Evolutionary conservation across 2,888 invertebrate genomes (phyloP).

Genomic region (Rhorus exstirpatorius): DNA sequence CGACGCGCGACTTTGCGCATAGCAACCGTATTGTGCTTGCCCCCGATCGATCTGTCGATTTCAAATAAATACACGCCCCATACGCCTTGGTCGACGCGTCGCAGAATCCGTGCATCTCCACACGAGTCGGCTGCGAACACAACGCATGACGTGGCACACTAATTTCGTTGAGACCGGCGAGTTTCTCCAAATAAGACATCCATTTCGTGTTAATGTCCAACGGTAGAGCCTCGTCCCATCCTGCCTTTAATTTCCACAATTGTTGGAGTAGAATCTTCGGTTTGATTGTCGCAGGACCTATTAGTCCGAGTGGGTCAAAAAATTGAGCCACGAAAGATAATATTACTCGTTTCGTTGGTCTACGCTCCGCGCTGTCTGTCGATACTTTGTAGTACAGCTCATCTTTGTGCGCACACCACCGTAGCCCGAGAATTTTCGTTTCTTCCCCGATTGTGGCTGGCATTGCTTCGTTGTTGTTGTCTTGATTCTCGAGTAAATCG

Average conservation of each 20-base stretch:
- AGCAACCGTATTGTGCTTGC: conserved; percentile 61
- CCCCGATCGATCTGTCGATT: conserved; percentile 34
- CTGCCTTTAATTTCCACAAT: conserved; percentile 45
- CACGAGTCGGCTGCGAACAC: not conserved
- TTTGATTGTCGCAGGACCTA: conserved; percentile 71
- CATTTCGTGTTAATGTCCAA: conserved; percentile 42
- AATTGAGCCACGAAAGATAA: conserved; percentile 68
- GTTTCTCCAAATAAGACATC: conserved; percentile 22
- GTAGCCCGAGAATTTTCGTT: conserved; percentile 44
- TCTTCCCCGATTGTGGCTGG: conserved; percentile 37
- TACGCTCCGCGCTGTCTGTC: not conserved
- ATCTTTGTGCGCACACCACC: conserved; percentile 27
- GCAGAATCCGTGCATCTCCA: conserved; percentile 72
- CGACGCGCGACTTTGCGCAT: conserved; percentile 74
- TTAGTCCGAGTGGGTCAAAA: conserved; percentile 73
- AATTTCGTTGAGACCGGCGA: conserved; percentile 31
- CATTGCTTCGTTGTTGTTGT: too few relatives aligned
- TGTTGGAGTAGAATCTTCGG: conserved; percentile 71
- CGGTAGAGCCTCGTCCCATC: conserved; percentile 59
- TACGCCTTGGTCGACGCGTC: conserved; percentile 70
- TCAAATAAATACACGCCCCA: conserved; percentile 71
- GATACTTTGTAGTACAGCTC: conserved; percentile 37
- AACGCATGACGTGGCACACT: conserved; percentile 29
- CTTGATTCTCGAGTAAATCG: not conserved
- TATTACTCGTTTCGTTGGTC: conserved; percentile 49